Base-by-base conservation (phyloP, 2,888 invertebrate species). In the Allygus modestus region DNA sequence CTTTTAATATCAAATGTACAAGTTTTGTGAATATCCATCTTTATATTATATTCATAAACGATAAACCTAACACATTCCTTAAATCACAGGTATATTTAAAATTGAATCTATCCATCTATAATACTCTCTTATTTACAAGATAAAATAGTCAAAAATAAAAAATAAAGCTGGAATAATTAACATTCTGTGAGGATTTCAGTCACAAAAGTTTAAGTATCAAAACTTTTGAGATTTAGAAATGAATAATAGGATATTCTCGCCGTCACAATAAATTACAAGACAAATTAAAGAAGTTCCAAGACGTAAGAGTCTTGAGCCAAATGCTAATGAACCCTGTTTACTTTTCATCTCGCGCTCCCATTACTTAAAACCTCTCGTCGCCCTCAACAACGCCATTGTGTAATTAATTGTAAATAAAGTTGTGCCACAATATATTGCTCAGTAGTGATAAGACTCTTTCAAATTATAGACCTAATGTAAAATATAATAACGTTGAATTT, bases 301-400 rank as follows among this genome's bases (percentile, higher is more conserved):
- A 28, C 65, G 65, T 65, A 31, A 65, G 65, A 65, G 28, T 58
- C 65, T 28, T 31, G 65, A 65, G 65, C 65, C 65, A 65, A 65
- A 65, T 65, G 65, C 65, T 65, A 65, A 65, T 65, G 65, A 65
- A 65, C 65, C 31, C 31, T 65, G 65, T 65, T 65, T 65, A 65
- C 65, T 65, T 65, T 65, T 65, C 65, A 65, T 65, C 65, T 31
- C 28, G 11, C 9, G 65, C 65, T 65, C 20, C 65, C 65, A 65
- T 65, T 65, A 65, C 65, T 65, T 28, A 12, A 31, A 65, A 65
- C 12, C 12, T 65, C 31, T 65, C 65, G 28, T 65, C 65, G 65
- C 65, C 65, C 12, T 65, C 17, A 28, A n/a, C n/a, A n/a, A n/a
- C 15, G 65, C 58, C 23, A 28, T 31, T 4, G 23, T 46, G n/a